Percentiles rank a stretch among this genome's conserved stretches.
phyloP scores from a whole-genome alignment of 2,113 vertebrate genomes.

The Mugil cephalus region DNA sequence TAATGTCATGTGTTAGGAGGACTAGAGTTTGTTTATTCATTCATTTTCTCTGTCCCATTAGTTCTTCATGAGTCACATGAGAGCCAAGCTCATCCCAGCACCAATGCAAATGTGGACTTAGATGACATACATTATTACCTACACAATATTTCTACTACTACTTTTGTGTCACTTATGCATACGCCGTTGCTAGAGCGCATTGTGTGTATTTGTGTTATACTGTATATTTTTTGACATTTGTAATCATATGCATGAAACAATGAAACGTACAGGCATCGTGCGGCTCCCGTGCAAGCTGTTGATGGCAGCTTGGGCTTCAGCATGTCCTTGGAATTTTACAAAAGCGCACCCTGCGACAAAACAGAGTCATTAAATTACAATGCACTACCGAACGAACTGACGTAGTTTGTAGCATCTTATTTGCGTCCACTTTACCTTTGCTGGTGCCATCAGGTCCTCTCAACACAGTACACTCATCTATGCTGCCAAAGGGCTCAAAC shows the following conservation, averaged over 20 bases:
- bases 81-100: neutral
- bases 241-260: slow-evolving; percentile 34
- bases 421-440: slow-evolving; percentile 84
- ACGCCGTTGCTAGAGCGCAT: slow-evolving; percentile 5
- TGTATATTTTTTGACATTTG: slow-evolving; percentile 16
- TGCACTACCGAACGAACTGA: neutral
- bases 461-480: slow-evolving; percentile 94
- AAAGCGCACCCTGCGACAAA: slow-evolving; percentile 89
- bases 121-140: slow-evolving; percentile 35
- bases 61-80: slow-evolving; percentile 7
- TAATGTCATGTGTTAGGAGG: slow-evolving; percentile 23
- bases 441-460: slow-evolving; percentile 93
- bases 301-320: slow-evolving; percentile 93
- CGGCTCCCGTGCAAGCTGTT: slow-evolving; percentile 92
- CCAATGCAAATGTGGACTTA: neutral
- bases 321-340: slow-evolving; percentile 93
- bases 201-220: neutral
- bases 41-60: slow-evolving; percentile 34
- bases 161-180: neutral
- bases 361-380: slow-evolving; percentile 1
- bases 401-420: neutral
- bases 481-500: slow-evolving; percentile 93
- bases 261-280: slow-evolving; percentile 88
- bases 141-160: slow-evolving; percentile 26
- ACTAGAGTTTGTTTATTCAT: slow-evolving; percentile 24